These are phyloP conservation scores for Chrysolina haemoptera DNA, from an alignment of 2,888 invertebrate genomes.

Conservation along the genomic window DNA sequence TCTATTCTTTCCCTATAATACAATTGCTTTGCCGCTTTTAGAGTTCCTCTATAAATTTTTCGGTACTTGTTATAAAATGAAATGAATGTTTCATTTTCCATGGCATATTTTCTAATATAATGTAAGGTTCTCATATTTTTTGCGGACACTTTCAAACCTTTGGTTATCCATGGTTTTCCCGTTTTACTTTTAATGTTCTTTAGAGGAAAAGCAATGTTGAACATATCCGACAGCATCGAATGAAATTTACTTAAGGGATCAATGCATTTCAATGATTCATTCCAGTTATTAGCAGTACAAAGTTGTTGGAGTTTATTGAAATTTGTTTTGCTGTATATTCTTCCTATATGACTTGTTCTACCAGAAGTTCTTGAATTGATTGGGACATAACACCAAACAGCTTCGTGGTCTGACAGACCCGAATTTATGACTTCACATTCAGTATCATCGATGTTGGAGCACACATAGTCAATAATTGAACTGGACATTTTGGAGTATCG, in stretches of 20 bases:
- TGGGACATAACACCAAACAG: slow-evolving; percentile 15
- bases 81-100: slow-evolving; percentile 12
- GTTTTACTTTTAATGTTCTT: slow-evolving; percentile 7
- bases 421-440: slow-evolving; percentile 15
- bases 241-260: slow-evolving; percentile 9
- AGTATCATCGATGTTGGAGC: slow-evolving; percentile 14
- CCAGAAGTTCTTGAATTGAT: background rate
- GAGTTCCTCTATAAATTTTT: slow-evolving; percentile 8
- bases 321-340: too few species aligned
- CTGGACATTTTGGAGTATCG: slow-evolving; percentile 4
- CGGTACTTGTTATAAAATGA: slow-evolving; percentile 25
- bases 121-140: slow-evolving; percentile 27
- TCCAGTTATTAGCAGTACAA: background rate
- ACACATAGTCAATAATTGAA: slow-evolving; percentile 22
- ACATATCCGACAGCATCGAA: background rate
- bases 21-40: slow-evolving; percentile 18
- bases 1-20: slow-evolving; percentile 19
- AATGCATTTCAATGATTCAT: background rate
- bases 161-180: slow-evolving; percentile 9
- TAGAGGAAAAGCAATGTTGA: background rate
- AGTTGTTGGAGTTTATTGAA: too few species aligned
- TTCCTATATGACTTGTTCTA: background rate
- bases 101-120: slow-evolving; percentile 12
- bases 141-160: slow-evolving; percentile 25
- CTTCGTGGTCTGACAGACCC: slow-evolving; percentile 13